These are phyloP conservation scores for Macroramphosus scolopax DNA, from an alignment of 2,797 vertebrate species.

Conservation along the genomic window DNA sequence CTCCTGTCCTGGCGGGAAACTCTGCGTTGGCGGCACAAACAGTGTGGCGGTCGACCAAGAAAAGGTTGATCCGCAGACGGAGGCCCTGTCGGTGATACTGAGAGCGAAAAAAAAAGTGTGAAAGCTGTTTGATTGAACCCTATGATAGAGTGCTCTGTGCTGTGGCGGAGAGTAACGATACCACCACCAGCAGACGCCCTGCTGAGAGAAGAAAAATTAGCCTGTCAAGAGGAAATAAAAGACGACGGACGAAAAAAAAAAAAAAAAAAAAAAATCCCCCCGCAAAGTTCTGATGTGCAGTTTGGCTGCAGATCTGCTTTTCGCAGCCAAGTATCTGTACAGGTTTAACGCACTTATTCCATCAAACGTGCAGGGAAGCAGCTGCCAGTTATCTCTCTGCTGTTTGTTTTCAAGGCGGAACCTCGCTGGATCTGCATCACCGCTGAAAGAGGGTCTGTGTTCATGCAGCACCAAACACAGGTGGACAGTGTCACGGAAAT, in stretches of 20 bases:
- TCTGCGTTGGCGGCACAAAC: slow-evolving; percentile 30
- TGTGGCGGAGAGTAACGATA: slow-evolving; percentile 57
- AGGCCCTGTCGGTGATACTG: slow-evolving; percentile 45
- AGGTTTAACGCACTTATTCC: slow-evolving; percentile 57
- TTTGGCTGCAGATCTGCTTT: slow-evolving; percentile 52
- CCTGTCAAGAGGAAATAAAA: slow-evolving; percentile 54
- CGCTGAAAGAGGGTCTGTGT: too few relatives aligned
- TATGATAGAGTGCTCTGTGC: slow-evolving; percentile 53
- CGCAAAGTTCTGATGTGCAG: slow-evolving; percentile 49
- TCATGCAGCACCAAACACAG: too few relatives aligned
- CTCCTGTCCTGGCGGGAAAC: slow-evolving; percentile 17
- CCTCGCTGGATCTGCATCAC: too few relatives aligned
- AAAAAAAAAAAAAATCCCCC: slow-evolving; percentile 31
- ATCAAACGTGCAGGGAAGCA: slow-evolving; percentile 36
- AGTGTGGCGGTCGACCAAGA: slow-evolving; percentile 37
- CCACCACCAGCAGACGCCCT: slow-evolving; percentile 45
- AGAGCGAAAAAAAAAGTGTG: slow-evolving; percentile 45
- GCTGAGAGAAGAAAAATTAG: slow-evolving; percentile 61
- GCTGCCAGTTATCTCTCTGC: slow-evolving; percentile 38
- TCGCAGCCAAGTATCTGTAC: slow-evolving; percentile 54
- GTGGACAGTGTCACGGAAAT: too few relatives aligned
- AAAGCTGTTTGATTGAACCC: slow-evolving; percentile 44
- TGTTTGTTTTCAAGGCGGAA: too few relatives aligned
- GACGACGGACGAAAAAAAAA: slow-evolving; percentile 40
- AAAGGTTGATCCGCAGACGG: slow-evolving; percentile 36